phyloP scores from a whole-genome alignment of 2,888 invertebrate species.

The Eristalis intricaria region DNA sequence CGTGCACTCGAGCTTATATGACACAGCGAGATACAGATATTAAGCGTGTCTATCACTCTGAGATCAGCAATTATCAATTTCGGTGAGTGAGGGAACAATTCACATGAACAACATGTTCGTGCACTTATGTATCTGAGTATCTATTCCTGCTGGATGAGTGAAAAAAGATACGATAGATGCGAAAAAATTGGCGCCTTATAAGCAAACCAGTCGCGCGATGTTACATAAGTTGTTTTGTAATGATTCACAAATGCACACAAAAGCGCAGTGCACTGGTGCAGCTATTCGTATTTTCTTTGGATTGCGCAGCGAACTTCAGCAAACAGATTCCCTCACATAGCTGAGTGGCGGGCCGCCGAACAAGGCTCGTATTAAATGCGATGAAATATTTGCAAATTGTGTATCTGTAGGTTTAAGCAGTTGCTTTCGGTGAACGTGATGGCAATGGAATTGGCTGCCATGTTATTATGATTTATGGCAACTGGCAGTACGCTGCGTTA shows the following conservation, averaged over 20 bases:
- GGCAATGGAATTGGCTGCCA: conserved; percentile 58
- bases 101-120: no score
- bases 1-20: background rate
- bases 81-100: background rate
- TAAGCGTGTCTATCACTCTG: background rate
- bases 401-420: conserved; percentile 36
- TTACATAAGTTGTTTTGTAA: conserved; percentile 40
- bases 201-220: conserved; percentile 14
- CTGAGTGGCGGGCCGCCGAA: background rate
- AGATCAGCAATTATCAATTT: conserved; percentile 51
- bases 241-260: conserved; percentile 21
- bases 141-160: background rate
- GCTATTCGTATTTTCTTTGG: conserved; percentile 31
- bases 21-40: background rate
- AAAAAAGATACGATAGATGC: conserved; percentile 17
- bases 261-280: conserved; percentile 20
- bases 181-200: conserved; percentile 54
- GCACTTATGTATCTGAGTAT: background rate
- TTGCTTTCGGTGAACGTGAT: conserved; percentile 35
- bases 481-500: conserved; percentile 51
- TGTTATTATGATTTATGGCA: conserved; percentile 64
- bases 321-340: conserved; percentile 34
- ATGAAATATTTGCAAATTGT: conserved; percentile 47
- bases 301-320: conserved; percentile 40
- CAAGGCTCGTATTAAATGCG: conserved; percentile 22